Conservation (phyloP, 1,140 invertebrate species). For the Sinella curviseta region DNA sequence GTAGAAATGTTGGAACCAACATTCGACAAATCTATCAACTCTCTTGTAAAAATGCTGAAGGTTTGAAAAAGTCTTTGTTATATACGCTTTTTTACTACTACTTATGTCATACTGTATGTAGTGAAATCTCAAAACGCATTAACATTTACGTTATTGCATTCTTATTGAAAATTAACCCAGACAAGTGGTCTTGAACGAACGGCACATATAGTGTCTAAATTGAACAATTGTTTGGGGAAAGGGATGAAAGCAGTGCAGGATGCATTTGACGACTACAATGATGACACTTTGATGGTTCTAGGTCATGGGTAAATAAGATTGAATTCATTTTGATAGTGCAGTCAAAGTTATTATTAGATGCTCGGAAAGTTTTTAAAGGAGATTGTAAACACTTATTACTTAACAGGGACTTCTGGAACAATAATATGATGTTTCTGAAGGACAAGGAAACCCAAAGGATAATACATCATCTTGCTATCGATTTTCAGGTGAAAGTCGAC, state of each 20-base stretch:
- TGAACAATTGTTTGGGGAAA: too few relatives aligned
- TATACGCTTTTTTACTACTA: too few relatives aligned
- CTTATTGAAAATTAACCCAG: too few relatives aligned
- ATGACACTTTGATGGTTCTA: background rate
- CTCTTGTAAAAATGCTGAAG: too few relatives aligned
- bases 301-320: conserved; percentile 4
- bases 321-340: background rate
- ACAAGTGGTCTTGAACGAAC: too few relatives aligned
- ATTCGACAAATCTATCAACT: background rate
- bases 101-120: too few relatives aligned
- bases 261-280: too few relatives aligned
- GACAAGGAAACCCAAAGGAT: background rate
- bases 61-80: too few relatives aligned
- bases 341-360: background rate
- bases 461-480: background rate
- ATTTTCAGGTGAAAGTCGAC: background rate
- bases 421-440: conserved; percentile 35
- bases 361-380: background rate
- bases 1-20: background rate
- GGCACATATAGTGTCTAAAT: too few relatives aligned
- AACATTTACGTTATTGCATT: too few relatives aligned
- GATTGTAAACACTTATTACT: background rate
- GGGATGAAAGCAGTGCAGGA: too few relatives aligned
- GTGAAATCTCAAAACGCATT: too few relatives aligned
- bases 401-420: conserved; percentile 28